These are phyloP conservation scores for Eulemur albifrons DNA, from an alignment of 2,797 vertebrate genomes.

Conservation along the genomic window DNA sequence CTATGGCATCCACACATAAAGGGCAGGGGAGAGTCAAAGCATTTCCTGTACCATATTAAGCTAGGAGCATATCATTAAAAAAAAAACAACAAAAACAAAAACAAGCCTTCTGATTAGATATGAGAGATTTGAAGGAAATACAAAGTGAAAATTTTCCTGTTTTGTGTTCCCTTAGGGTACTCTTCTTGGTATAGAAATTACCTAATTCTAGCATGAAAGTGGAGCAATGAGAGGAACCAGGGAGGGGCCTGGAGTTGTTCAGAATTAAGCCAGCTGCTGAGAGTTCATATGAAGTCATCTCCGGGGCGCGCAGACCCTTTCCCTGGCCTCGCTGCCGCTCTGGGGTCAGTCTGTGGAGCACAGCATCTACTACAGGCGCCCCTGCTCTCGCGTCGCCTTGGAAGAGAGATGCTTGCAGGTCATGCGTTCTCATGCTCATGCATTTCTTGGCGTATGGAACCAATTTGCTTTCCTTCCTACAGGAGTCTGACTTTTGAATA, in stretches of 20 bases:
- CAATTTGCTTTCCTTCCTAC: neutral
- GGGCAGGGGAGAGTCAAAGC: neutral
- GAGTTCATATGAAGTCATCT: neutral
- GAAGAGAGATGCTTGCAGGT: neutral
- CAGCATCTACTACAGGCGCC: too few relatives aligned
- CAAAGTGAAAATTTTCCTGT: neutral
- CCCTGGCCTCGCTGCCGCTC: fast-evolving
- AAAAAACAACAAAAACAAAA: neutral
- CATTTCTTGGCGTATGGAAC: neutral
- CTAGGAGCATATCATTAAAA: neutral
- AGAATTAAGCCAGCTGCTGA: neutral
- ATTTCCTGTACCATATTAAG: neutral
- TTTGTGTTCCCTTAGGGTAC: neutral
- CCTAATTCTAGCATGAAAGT: neutral
- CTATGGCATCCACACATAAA: neutral
- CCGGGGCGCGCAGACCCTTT: fast-evolving
- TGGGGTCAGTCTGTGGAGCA: too few relatives aligned
- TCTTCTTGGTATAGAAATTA: neutral
- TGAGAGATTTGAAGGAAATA: neutral
- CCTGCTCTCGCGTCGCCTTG: too few relatives aligned
- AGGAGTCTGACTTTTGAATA: neutral
- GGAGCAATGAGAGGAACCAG: neutral
- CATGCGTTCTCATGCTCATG: neutral
- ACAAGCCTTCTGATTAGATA: neutral
- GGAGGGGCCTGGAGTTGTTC: neutral